These are phyloP conservation scores for Nebria ingens DNA, from an alignment of 1,140 invertebrate genomes.

Conservation along the genomic window DNA sequence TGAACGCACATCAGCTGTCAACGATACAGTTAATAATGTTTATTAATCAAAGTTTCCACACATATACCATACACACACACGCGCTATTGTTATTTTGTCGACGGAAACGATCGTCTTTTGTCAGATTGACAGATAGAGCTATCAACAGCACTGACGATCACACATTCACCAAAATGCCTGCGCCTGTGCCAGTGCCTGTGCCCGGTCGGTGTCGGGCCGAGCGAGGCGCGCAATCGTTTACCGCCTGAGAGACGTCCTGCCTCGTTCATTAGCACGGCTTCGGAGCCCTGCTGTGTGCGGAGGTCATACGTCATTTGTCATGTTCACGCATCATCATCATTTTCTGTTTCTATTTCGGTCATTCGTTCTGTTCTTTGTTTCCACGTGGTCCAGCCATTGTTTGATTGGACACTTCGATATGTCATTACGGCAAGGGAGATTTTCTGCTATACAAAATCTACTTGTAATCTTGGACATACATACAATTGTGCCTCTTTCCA, in stretches of 20 bases:
- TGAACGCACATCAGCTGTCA: not conserved
- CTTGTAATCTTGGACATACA: too few species aligned
- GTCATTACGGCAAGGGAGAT: too few species aligned
- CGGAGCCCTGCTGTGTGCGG: slow-evolving; percentile 19
- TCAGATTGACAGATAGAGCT: slow-evolving; percentile 30
- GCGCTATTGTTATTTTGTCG: not conserved
- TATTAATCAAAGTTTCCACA: slow-evolving; percentile 30
- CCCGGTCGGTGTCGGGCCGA: not conserved
- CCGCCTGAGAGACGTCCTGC: slow-evolving; percentile 1
- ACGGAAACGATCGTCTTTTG: not conserved
- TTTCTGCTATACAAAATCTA: too few species aligned
- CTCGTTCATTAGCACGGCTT: slow-evolving; percentile 24
- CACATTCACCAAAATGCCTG: slow-evolving; percentile 22
- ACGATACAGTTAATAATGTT: slow-evolving; percentile 22
- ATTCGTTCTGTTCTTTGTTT: too few species aligned
- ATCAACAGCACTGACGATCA: slow-evolving; percentile 29
- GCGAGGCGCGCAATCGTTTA: slow-evolving; percentile 6
- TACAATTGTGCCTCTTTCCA: too few species aligned
- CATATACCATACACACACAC: too few species aligned
- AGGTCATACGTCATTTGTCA: slow-evolving; percentile 30
- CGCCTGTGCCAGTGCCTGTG: slow-evolving; percentile 7
- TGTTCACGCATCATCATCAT: too few species aligned
- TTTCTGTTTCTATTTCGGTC: too few species aligned
- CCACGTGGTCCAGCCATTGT: too few species aligned
- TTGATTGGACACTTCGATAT: too few species aligned